Base-by-base conservation (phyloP, 53 echinoderm and acorn worm species). In the Mesocentrotus franciscanus region DNA sequence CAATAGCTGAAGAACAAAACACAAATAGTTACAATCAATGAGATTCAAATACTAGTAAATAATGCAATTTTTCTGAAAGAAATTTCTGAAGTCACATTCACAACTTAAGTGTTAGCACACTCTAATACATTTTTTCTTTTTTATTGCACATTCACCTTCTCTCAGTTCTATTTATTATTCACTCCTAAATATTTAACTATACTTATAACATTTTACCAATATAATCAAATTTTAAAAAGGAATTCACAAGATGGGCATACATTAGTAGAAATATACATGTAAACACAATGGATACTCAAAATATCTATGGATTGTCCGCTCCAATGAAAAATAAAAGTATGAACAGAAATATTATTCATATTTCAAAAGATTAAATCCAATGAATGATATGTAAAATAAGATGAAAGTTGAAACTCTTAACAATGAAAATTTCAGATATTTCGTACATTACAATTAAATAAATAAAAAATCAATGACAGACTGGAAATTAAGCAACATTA, bases 1-100 rank as follows among this genome's bases (percentile, higher is more conserved):
- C 57, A 99, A 95, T 57, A 99, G 97, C 99, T 99, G 71, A 5
- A 85, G 79, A 33, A 93, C 39, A 92, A 61, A 90, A 91, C 20
- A 55, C 16, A 35, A 35, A 92, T 5, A 39, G 9, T 92, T 26
- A 30, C 17, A 27, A 60, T 58, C 17, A 85, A 24, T 22, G 32
- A 32, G 74, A 74, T 30, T 32, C 29, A 11, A 13, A 11, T 61
- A 14, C 18, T 16, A 62, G 10, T 62, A 13, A 2, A n/a, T n/a
- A 7, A 9, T 62, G 15, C 62, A 14, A 9, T 62, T 62, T 62
- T 62, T 62, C 15, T 16, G 14, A 62, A 16, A 71, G 71, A 9
- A 7, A 71, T 71, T 71, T 24, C 20, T 0, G 9, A 49, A 24
- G 22, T 74, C 74, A 30, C 10, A 74, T 74, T 32, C 13, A 30